Conservation (phyloP, 2,888 invertebrate genomes). For the Brassicogethes aeneus region DNA sequence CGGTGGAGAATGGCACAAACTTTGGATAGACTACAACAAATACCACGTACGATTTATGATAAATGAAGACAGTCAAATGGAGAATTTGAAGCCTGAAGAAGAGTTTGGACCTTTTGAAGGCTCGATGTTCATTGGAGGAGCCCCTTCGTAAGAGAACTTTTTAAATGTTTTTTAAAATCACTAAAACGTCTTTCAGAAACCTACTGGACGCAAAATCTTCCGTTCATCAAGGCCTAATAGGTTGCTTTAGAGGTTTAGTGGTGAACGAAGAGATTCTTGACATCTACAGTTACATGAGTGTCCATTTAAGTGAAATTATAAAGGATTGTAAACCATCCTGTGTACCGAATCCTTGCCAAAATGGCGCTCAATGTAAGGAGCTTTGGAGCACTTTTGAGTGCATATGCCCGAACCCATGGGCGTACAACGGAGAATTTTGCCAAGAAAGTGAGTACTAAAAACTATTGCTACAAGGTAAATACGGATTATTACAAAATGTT, state of each 20-base stretch:
- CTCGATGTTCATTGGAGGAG: conserved; percentile 89
- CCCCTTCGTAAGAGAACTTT: conserved; percentile 75
- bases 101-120: conserved; percentile 90
- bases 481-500: too few relatives aligned
- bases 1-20: conserved; percentile 92
- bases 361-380: conserved; percentile 84
- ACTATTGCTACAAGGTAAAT: not conserved
- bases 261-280: conserved; percentile 87
- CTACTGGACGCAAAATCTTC: conserved; percentile 67
- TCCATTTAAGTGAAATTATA: conserved; percentile 83
- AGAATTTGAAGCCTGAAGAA: conserved; percentile 73
- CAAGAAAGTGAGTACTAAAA: conserved; percentile 67
- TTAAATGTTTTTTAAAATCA: conserved; percentile 7
- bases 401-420: conserved; percentile 87
- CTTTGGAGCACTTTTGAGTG: conserved; percentile 89
- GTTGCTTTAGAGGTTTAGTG: conserved; percentile 86
- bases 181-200: conserved; percentile 47
- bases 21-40: conserved; percentile 91
- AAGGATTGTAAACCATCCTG: conserved; percentile 92
- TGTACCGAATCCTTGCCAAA: conserved; percentile 87
- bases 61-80: conserved; percentile 83
- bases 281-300: conserved; percentile 87
- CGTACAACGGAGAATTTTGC: conserved; percentile 83
- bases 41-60: conserved; percentile 90
- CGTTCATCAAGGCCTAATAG: conserved; percentile 82